Conservation (phyloP, 1,140 invertebrate genomes). For the Phenacoccus solenopsis region DNA sequence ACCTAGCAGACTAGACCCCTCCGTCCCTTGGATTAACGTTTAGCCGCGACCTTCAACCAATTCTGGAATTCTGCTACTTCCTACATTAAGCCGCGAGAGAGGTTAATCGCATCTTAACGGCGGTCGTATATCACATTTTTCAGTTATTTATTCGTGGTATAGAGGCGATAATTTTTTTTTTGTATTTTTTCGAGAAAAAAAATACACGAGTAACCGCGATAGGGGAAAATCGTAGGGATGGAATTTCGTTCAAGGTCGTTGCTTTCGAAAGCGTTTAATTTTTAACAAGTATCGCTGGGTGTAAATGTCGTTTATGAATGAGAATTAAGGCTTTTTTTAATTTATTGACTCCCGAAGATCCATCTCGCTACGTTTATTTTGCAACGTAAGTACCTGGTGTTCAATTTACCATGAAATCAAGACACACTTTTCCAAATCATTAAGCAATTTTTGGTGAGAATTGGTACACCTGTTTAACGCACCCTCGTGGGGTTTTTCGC, state of each 20-base stretch:
- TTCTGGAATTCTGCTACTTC: constrained; percentile 13
- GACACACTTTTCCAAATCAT: background rate
- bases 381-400: background rate
- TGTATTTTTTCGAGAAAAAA: no score
- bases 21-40: background rate
- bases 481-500: background rate
- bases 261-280: no score
- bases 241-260: no score
- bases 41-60: constrained; percentile 5
- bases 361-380: no score
- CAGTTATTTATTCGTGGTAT: no score
- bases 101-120: background rate
- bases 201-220: no score
- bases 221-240: no score
- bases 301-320: no score
- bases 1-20: background rate
- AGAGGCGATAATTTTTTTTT: no score
- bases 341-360: no score
- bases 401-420: background rate
- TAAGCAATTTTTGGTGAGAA: background rate
- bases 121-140: background rate
- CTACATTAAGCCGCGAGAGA: background rate
- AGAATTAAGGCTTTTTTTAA: no score
- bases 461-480: background rate
- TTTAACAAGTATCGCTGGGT: no score